Evolutionary conservation across 2,888 invertebrate species (phyloP).

Genomic region (Syrista parreyssii): DNA sequence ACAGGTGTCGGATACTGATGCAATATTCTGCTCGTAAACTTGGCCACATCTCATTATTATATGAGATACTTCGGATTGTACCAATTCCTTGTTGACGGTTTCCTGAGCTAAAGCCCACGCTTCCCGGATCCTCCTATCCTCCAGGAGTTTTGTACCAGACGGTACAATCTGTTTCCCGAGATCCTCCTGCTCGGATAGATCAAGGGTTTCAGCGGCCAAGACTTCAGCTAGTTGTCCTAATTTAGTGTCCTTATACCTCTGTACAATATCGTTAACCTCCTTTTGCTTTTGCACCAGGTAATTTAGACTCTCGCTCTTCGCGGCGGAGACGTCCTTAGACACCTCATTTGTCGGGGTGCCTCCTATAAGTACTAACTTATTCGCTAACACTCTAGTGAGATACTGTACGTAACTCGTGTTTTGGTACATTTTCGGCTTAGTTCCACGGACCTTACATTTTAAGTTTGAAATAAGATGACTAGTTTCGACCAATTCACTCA

Average conservation of each 20-base stretch:
- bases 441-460: slow-evolving; percentile 69
- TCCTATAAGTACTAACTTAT: slow-evolving; percentile 70
- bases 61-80: slow-evolving; percentile 82
- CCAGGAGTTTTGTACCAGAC: slow-evolving; percentile 66
- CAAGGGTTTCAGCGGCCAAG: slow-evolving; percentile 77
- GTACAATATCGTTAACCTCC: slow-evolving; percentile 73
- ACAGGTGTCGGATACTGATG: slow-evolving; percentile 60
- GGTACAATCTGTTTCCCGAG: slow-evolving; percentile 61
- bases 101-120: slow-evolving; percentile 83
- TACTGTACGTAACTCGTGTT: slow-evolving; percentile 71
- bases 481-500: slow-evolving; percentile 78
- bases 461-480: slow-evolving; percentile 80
- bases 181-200: slow-evolving; percentile 61
- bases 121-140: slow-evolving; percentile 78
- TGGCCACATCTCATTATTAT: slow-evolving; percentile 78
- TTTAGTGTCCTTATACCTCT: slow-evolving; percentile 76
- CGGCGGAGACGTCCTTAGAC: slow-evolving; percentile 47
- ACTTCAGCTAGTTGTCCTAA: slow-evolving; percentile 78
- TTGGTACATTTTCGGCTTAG: slow-evolving; percentile 62
- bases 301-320: slow-evolving; percentile 54
- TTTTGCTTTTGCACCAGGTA: slow-evolving; percentile 70
- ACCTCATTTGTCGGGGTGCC: slow-evolving; percentile 38
- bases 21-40: slow-evolving; percentile 70
- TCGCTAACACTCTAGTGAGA: slow-evolving; percentile 80
- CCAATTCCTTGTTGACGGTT: slow-evolving; percentile 79